A percentile compares a stretch with the other conserved stretches of the same genome.
Evolutionary conservation across 2,113 vertebrate genomes (phyloP).

Genomic region (Lathamus discolor): DNA sequence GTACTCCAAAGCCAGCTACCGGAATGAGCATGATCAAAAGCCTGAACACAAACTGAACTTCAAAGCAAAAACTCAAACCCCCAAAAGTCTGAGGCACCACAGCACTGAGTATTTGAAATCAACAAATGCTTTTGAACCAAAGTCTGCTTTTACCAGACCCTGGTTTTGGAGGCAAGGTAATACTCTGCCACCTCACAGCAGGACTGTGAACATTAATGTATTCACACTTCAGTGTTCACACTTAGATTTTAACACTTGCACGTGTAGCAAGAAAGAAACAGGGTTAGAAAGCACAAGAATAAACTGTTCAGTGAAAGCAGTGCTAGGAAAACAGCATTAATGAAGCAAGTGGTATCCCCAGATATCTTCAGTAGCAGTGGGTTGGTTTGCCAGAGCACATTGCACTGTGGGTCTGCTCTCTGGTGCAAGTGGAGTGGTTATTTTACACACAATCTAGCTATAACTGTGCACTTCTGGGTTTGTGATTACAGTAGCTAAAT

Average conservation of each 20-base stretch:
- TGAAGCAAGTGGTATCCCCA: neutral
- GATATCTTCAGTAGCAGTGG: neutral
- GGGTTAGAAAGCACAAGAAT: neutral
- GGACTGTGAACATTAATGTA: neutral
- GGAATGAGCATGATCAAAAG: neutral
- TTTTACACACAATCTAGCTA: neutral
- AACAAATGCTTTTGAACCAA: neutral
- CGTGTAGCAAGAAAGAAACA: neutral
- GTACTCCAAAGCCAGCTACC: neutral
- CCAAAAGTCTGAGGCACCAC: neutral
- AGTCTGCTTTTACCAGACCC: neutral
- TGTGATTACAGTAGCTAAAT: neutral
- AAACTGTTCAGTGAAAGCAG: neutral
- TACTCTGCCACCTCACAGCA: neutral
- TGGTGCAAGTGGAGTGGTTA: neutral
- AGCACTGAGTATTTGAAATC: neutral
- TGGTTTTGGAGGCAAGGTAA: neutral
- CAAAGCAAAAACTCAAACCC: neutral
- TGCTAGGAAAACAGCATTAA: neutral
- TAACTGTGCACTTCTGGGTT: neutral
- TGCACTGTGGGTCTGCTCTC: neutral
- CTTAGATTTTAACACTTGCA: neutral
- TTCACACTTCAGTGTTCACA: neutral
- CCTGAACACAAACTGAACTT: neutral
- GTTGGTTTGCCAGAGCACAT: neutral